Base-by-base conservation (phyloP, 2,888 invertebrate genomes). In the Epirrhoe alternata region DNA sequence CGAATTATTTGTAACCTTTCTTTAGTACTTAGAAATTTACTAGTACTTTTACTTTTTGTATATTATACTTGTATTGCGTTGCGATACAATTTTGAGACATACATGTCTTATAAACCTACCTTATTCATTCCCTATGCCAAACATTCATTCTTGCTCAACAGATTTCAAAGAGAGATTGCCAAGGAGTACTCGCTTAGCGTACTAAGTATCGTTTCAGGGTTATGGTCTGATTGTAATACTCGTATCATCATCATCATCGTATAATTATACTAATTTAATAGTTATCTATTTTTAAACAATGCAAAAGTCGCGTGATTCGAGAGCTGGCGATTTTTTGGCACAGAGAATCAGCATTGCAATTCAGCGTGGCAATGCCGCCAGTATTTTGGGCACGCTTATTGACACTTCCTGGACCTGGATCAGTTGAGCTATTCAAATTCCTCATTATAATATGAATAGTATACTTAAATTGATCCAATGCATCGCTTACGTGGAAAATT, bases 401-500 rank as follows among this genome's bases (percentile, higher is more conserved):
- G n/a, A n/a, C n/a, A n/a, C n/a, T n/a, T n/a, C n/a, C n/a, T n/a
- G n/a, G n/a, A n/a, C n/a, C n/a, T n/a, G n/a, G n/a, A n/a, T n/a
- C n/a, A n/a, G n/a, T n/a, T n/a, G n/a, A n/a, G n/a, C 12, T 2
- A 38, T 38, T 2, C 12, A 5, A 38, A 2, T 38, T 42, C 42
- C 14, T 7, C 16, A 14, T 47, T 16, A 16, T 47, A 6, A 14
- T 12, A 47, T n/a, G n/a, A n/a, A n/a, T n/a, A n/a, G n/a, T n/a
- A 47, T 16, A 47, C 6, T 12, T 33, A 7, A 33, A 33, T 24
- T 24, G 24, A 24, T 24, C 24, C 24, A 24, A 2, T 2, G 24
- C 33, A 33, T 33, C 14, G 76, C 72, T 77, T 80, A 94, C 94
- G 77, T 93, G 90, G 57, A 90, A 85, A 58, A 94, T 79, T 12